Conservation (phyloP, 2,113 vertebrate genomes). For the Thymallus thymallus region DNA sequence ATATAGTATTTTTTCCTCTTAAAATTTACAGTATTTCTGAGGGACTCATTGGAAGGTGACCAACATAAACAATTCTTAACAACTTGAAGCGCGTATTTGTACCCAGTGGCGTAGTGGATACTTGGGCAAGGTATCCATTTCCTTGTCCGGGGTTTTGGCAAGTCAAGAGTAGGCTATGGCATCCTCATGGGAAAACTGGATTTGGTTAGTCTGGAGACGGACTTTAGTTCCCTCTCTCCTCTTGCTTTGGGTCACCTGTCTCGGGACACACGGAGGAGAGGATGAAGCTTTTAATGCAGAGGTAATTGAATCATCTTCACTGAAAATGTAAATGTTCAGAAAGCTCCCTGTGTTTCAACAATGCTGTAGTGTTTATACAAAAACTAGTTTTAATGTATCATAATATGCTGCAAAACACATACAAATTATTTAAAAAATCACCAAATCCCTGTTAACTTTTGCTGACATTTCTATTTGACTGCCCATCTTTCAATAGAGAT, state of each 20-base stretch:
- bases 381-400: not conserved
- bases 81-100: not conserved
- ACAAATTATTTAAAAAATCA: not conserved
- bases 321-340: conserved; percentile 1
- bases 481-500: not conserved
- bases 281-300: conserved; percentile 63
- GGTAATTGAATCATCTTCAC: conserved; percentile 52
- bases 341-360: not conserved
- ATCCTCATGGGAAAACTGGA: conserved; percentile 48
- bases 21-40: not conserved
- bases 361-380: not conserved
- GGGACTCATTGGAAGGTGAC: not conserved
- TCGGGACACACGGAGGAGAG: conserved; percentile 55
- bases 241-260: conserved; percentile 59
- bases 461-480: not conserved
- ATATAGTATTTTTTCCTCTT: not conserved
- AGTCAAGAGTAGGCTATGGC: conserved; percentile 50
- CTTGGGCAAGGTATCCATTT: not conserved
- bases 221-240: conserved; percentile 54
- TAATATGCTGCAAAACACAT: not conserved
- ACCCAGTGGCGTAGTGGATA: not conserved
- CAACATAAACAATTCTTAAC: not conserved
- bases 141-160: not conserved
- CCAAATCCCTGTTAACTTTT: not conserved
- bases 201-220: conserved; percentile 70